Percentiles rank a stretch among this genome's conserved stretches.
These are phyloP conservation scores for Odontomachus brunneus DNA, from an alignment of 1,140 invertebrate genomes.

Conservation along the genomic window DNA sequence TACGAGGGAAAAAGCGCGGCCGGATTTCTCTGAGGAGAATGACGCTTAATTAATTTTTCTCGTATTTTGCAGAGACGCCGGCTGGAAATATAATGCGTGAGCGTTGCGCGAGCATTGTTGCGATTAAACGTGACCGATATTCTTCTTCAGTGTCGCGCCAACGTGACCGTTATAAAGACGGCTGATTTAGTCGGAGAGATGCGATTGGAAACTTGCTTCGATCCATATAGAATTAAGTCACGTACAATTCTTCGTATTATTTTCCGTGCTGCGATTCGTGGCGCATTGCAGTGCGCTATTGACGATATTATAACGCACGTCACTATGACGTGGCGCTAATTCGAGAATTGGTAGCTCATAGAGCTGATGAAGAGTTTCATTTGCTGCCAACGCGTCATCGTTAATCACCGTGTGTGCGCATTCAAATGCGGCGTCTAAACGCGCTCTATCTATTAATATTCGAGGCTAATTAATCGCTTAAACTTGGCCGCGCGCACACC, in stretches of 20 bases:
- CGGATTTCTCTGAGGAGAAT: slow-evolving; percentile 29
- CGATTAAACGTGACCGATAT: slow-evolving; percentile 35
- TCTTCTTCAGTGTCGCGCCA: background rate
- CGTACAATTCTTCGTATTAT: no score
- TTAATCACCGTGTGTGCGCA: slow-evolving; percentile 11
- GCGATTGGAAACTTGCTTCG: background rate
- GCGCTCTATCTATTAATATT: slow-evolving; percentile 51
- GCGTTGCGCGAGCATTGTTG: background rate
- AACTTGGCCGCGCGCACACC: slow-evolving; percentile 42
- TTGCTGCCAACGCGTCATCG: slow-evolving; percentile 40
- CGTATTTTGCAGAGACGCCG: background rate
- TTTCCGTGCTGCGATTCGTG: no score
- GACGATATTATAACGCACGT: slow-evolving; percentile 1
- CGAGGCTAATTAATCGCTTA: slow-evolving; percentile 54
- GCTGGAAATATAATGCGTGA: background rate
- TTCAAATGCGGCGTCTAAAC: slow-evolving; percentile 39
- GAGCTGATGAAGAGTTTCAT: slow-evolving; percentile 55
- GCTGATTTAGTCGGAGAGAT: background rate
- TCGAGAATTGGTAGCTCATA: slow-evolving; percentile 21
- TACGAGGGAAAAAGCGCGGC: slow-evolving; percentile 16
- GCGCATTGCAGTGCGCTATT: no score
- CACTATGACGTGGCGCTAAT: slow-evolving; percentile 7
- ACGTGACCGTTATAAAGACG: background rate
- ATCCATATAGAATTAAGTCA: background rate
- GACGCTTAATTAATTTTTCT: slow-evolving; percentile 59